phyloP scores from a whole-genome alignment of 2,113 vertebrate genomes.

The Cryptotis parvus region DNA sequence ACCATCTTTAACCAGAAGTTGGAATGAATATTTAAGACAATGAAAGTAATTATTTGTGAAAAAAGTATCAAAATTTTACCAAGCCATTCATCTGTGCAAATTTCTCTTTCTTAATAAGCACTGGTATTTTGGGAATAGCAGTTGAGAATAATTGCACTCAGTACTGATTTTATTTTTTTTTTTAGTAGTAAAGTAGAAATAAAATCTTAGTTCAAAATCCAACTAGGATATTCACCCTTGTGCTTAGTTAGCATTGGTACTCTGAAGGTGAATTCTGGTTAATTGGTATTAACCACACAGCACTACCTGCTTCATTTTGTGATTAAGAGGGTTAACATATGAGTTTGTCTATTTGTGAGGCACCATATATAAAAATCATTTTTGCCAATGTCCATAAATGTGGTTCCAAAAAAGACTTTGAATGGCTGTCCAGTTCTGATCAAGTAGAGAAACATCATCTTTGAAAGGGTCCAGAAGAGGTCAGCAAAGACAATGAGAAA shows the following conservation, averaged over 20 bases:
- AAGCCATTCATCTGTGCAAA: slow-evolving; percentile 54
- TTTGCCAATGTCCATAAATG: slow-evolving; percentile 6
- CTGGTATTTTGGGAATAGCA: slow-evolving; percentile 38
- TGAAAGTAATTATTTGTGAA: slow-evolving; percentile 30
- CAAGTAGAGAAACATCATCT: background rate
- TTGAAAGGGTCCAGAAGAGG: slow-evolving; percentile 16
- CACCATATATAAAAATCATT: background rate
- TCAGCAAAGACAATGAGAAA: background rate
- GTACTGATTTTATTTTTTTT: slow-evolving; percentile 12
- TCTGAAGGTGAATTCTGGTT: background rate
- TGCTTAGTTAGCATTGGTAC: background rate
- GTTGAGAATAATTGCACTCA: slow-evolving; percentile 40
- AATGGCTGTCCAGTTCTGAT: background rate
- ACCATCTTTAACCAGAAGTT: slow-evolving; percentile 18
- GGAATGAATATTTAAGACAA: slow-evolving; percentile 57
- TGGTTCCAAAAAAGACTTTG: background rate
- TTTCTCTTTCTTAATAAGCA: slow-evolving; percentile 49
- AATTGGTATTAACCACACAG: background rate
- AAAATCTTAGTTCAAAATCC: slow-evolving; percentile 14
- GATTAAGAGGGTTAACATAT: background rate
- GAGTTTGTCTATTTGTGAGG: background rate
- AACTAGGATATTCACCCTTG: background rate
- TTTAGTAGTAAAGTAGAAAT: slow-evolving; percentile 32
- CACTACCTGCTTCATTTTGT: background rate
- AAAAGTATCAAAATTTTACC: background rate